Base-by-base conservation (phyloP, 2,888 invertebrate genomes). In the Callinectes sapidus region DNA sequence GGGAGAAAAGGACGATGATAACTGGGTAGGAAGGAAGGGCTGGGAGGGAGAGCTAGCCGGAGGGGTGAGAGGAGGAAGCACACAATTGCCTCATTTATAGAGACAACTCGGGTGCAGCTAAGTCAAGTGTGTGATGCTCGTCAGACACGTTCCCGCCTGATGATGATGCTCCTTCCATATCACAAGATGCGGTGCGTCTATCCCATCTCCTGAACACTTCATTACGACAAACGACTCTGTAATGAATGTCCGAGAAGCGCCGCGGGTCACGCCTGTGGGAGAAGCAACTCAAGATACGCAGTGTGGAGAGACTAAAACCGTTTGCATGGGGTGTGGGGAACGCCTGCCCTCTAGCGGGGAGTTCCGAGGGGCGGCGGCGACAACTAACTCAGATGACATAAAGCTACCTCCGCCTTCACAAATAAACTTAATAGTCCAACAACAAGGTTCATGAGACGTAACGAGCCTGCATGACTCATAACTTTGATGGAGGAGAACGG, bases 391-490 rank as follows among this genome's bases (percentile, higher is more conserved):
- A 90, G 81, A 90, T 90, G 90, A 90, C 90, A 90, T 90, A 90
- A 90, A 90, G 90, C 85, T 90, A 85, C 90, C 90, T 81, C 85
- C 90, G 90, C 90, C 81, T 81, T 85, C 90, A 54, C 90, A 81
- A 90, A 90, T 85, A 90, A 90, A 81, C 81, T 90, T 90, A 90
- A 90, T 90, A 90, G 90, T 90, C 54, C 85, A 90, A 81, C 90
- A 90, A 90, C 90, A 90, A 90, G 90, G 48, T 90, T 90, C 90
- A 90, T 90, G 90, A 55, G 90, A 90, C 90, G 48, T 90, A 90
- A 90, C 90, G 90, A 90, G 54, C 81, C 81, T 23, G 90, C 90
- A 90, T 90, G 90, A 90, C 90, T 90, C 90, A 90, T 81, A 54
- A 81, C 85, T 85, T 13, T 90, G 90, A 90, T 90, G 90, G 81